Base-by-base conservation (phyloP, 2,113 vertebrate genomes). In the Thryonomys swinderianus region DNA sequence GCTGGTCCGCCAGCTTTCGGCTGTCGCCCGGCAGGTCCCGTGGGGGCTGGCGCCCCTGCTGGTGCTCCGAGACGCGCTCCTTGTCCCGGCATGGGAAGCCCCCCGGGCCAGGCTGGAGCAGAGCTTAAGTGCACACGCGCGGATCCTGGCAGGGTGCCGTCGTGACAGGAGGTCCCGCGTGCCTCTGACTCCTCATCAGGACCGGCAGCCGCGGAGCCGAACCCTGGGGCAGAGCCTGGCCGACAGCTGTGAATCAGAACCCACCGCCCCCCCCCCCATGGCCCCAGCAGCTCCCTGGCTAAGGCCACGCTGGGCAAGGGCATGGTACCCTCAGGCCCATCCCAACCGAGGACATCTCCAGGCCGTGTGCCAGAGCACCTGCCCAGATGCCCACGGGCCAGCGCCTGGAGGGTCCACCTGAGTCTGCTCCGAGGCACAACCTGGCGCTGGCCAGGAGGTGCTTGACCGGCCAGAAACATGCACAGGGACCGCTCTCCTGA, bases 401-500 rank as follows among this genome's bases (percentile, higher is more conserved):
- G 0, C 34, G 59, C 48, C 13, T 17, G 2, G 27, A 18, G 7
- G 62, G 14, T 10, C 48, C 5, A 8, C 42, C 8, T 0, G 37
- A 7, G 37, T 25, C 37, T 13, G 9, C 37, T 57, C 40, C 37
- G 4, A 20, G 0, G 2, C 16, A 2, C 16, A 5, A 16, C 42
- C 30, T 7, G 57, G 27, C 1, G 2, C 20, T 48, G 14, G 45
- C 14, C 37, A 1, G 11, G 0, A 16, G 5, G 0, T 4, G 5
- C 34, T 13, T 4, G 0, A 7, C 27, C 66, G 3, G 11, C 57
- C 66, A 30, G 6, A 1, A 30, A 12, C 4, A 0, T 0, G 27
- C 7, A 0, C 69, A 59, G n/a, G 30, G 57, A 34, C 34, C 11
- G 27, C 53, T 18, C 85, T 96, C 96, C 92, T 97, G 97, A 97